Base-by-base conservation (phyloP, 1,140 invertebrate species). In the Heliconius nattereri region DNA sequence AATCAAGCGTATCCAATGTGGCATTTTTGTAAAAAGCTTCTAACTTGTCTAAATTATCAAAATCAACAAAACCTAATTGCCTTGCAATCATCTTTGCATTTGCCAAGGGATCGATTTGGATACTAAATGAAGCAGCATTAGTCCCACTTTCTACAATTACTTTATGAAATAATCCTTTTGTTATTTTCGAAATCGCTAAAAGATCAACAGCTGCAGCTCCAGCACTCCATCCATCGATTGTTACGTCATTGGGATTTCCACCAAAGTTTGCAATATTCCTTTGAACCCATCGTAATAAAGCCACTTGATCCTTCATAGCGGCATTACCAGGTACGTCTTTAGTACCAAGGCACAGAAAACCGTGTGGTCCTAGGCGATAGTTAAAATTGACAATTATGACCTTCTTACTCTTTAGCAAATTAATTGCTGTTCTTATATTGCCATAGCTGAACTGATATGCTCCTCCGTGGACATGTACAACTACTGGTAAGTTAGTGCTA, bases 261-360 rank as follows among this genome's bases (percentile, higher is more conserved):
- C 87, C 85, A 77, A 87, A 90, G 11, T 71, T 78, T 6, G 78
- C 84, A 73, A 90, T 90, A 73, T 90, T 88, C 23, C 79, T 79
- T 72, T 86, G 76, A 5, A 90, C 84, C 87, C 89, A 89, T 16
- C 81, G 75, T 2, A 90, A 75, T 29, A 85, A 40, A 23, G 85
- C 84, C 20, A 89, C 79, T 81, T 86, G 85, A 75, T 90, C 89
- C 79, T 90, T 90, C 85, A 89, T 83, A 5, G 84, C 89, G 19
- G 87, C 85, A 75, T 90, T 90, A 11, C 89, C 89, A 1, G 89
- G 87, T 45, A 75, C 79, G 40, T 81, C 82, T 74, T 87, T 73
- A 8, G 87, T 86, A 11, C 87, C 89, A 5, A 90, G 66, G 78
- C 87, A 90, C 0, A 90, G 78, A 45, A 90, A 90, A 1, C 89